Conservation (phyloP, 2,888 invertebrate genomes). For the Drosophila fulvimacula region DNA sequence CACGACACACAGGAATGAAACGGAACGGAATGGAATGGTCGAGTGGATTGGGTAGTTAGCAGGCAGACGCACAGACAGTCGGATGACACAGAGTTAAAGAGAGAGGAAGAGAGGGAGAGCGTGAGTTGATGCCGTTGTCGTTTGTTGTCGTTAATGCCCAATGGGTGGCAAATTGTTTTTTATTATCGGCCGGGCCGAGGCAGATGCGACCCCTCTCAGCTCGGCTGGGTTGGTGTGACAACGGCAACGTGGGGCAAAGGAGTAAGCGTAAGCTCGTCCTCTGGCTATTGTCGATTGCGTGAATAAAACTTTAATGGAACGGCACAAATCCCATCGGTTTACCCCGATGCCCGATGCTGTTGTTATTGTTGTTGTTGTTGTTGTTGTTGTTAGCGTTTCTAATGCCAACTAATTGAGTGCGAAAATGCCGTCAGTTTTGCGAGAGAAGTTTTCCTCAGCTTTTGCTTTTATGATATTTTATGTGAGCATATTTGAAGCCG, state of each 20-base stretch:
- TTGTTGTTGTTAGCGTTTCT: constrained; percentile 52
- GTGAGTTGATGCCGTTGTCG: constrained; percentile 64
- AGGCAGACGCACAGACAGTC: constrained; percentile 18
- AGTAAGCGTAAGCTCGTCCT: constrained; percentile 43
- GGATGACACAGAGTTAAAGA: constrained; percentile 7
- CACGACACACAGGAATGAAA: constrained; percentile 36
- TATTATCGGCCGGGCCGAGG: constrained; percentile 68
- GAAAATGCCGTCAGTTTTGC: constrained; percentile 83
- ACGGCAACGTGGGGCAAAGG: constrained; percentile 48
- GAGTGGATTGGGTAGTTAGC: constrained; percentile 29
- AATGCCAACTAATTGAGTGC: constrained; percentile 85
- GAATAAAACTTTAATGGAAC: constrained; percentile 83
- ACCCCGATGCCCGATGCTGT: constrained; percentile 20
- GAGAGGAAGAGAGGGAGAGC: neutral
- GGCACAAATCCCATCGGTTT: constrained; percentile 80
- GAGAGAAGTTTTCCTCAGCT: constrained; percentile 41
- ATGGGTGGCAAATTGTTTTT: constrained; percentile 84
- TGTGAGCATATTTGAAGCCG: constrained; percentile 43
- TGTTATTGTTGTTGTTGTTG: constrained; percentile 8
- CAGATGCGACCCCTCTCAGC: constrained; percentile 26
- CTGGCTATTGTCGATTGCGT: constrained; percentile 72
- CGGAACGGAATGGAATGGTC: constrained; percentile 3
- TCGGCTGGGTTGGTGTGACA: constrained; percentile 24
- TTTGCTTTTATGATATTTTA: constrained; percentile 49
- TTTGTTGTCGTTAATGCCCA: constrained; percentile 80